These are phyloP conservation scores for Drosophila hamatofila DNA, from an alignment of 2,888 invertebrate species.

Conservation along the genomic window DNA sequence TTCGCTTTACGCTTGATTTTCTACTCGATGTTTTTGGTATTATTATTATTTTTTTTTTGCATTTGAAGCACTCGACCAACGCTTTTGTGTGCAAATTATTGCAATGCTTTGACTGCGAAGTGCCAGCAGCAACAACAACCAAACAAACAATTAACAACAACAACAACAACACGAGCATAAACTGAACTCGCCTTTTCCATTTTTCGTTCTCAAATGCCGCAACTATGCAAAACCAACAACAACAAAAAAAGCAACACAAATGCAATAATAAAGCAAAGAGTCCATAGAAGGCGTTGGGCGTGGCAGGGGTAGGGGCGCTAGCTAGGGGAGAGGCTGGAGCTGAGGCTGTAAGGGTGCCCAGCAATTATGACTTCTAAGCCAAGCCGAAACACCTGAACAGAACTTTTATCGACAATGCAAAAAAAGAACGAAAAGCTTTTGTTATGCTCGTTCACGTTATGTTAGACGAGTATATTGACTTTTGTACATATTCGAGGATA, in stretches of 20 bases:
- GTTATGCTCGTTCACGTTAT: not conserved
- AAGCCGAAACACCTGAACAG: constrained; percentile 30
- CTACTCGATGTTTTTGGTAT: constrained; percentile 2
- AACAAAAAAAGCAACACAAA: constrained; percentile 20
- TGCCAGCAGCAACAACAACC: constrained; percentile 43
- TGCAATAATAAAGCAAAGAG: constrained; percentile 20
- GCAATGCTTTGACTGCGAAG: constrained; percentile 75
- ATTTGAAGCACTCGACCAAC: constrained; percentile 64
- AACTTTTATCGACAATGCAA: constrained; percentile 11
- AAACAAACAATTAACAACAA: not conserved
- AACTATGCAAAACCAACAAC: constrained; percentile 23
- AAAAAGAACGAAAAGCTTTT: not conserved
- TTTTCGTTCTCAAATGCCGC: constrained; percentile 4
- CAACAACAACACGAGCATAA: constrained; percentile 16
- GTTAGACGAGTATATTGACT: not conserved
- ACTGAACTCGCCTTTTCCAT: constrained; percentile 1
- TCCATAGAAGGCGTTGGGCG: not conserved
- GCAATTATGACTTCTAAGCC: constrained; percentile 49
- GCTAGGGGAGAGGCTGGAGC: not conserved
- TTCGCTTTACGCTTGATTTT: constrained; percentile 31
- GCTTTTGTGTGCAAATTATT: constrained; percentile 72
- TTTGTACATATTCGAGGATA: too few relatives aligned
- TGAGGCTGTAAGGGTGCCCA: not conserved
- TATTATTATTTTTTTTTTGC: constrained; percentile 18
- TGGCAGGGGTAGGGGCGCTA: not conserved